Percentiles rank a stretch among this genome's conserved stretches.
phyloP scores from a whole-genome alignment of 2,113 vertebrate genomes.

The Hydrolagus affinis region DNA sequence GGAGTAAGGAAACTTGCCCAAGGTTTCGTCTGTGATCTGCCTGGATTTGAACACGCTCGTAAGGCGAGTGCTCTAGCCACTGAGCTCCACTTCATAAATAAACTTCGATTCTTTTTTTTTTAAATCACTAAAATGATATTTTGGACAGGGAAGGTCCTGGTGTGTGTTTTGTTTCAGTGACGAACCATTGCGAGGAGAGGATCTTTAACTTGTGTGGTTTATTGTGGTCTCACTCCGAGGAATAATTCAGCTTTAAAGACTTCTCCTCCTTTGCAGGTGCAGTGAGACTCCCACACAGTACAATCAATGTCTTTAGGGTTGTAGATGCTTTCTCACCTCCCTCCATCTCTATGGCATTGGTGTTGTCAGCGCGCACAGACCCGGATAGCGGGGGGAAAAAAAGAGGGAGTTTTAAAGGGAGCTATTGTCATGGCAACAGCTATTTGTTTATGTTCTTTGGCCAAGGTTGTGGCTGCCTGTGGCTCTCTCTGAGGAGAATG shows the following conservation, averaged over 20 bases:
- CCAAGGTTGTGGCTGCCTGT: conserved; percentile 29
- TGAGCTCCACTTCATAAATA: too few relatives aligned
- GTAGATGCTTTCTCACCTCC: conserved; percentile 13
- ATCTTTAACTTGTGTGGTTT: background rate
- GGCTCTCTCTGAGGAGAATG: conserved; percentile 20
- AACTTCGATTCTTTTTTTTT: too few relatives aligned
- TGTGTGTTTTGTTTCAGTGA: background rate
- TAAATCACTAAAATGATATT: too few relatives aligned
- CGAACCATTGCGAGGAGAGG: background rate
- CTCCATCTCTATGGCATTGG: conserved; percentile 28
- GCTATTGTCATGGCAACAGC: conserved; percentile 14
- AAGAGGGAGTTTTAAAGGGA: conserved; percentile 22
- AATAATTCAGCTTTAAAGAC: background rate
- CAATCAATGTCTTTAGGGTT: conserved; percentile 16
- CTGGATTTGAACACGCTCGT: too few relatives aligned
- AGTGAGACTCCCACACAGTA: background rate
- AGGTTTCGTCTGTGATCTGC: too few relatives aligned
- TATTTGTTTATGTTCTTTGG: conserved; percentile 31
- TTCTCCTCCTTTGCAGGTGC: conserved; percentile 4
- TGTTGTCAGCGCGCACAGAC: conserved; percentile 19
- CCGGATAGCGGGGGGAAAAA: conserved; percentile 22
- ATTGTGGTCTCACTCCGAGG: background rate
- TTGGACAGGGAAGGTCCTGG: background rate
- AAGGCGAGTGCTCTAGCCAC: too few relatives aligned
- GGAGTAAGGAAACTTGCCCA: too few relatives aligned